These are phyloP conservation scores for Malurus leucopterus DNA, from an alignment of 2,797 vertebrate species.

Conservation along the genomic window DNA sequence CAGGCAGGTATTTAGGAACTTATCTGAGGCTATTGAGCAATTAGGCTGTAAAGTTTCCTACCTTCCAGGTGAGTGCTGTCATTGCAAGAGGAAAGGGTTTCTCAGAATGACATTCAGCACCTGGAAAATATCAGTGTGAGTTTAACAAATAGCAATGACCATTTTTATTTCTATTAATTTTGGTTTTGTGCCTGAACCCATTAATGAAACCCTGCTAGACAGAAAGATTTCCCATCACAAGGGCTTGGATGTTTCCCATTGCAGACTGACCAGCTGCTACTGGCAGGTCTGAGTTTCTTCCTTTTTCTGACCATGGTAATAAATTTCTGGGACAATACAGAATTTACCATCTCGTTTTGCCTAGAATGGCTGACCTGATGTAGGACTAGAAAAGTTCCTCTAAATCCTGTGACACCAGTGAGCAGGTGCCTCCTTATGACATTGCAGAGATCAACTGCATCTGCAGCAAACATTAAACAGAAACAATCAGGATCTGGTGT, in stretches of 20 bases:
- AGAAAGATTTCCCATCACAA: background rate
- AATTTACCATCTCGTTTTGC: background rate
- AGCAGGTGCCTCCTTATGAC: background rate
- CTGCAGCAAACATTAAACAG: background rate
- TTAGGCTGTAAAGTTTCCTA: background rate
- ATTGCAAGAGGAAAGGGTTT: background rate
- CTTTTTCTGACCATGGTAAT: background rate
- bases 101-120: background rate
- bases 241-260: background rate
- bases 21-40: background rate
- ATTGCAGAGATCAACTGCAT: background rate
- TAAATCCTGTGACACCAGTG: background rate
- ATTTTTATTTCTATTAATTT: background rate
- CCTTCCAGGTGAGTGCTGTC: background rate
- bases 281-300: background rate
- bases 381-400: background rate
- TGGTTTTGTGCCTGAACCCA: background rate
- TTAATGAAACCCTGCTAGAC: background rate
- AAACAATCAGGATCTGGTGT: background rate
- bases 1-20: background rate
- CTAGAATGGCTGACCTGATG: background rate
- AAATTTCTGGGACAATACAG: background rate
- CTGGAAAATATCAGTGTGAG: background rate
- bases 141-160: background rate
- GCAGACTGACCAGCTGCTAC: background rate